Conservation (phyloP, 2,797 vertebrate genomes). For the Gallirallus australis region DNA sequence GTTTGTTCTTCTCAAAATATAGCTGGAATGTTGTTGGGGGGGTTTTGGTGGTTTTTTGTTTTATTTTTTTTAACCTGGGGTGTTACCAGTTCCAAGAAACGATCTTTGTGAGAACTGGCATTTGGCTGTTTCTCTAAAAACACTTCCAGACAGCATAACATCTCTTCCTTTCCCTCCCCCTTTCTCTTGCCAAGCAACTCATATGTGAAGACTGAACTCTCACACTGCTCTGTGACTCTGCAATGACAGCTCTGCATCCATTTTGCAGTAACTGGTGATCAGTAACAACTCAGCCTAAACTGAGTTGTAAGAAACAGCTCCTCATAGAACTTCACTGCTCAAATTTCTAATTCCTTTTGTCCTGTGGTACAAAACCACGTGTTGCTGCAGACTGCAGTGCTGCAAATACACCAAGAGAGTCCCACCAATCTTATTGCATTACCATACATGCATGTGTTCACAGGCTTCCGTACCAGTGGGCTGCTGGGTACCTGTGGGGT, state of each 20-base stretch:
- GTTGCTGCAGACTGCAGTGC: background rate
- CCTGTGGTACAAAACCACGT: background rate
- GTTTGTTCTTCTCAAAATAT: background rate
- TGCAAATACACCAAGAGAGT: background rate
- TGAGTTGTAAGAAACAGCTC: background rate
- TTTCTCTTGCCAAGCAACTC: background rate
- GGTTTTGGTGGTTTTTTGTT: no score
- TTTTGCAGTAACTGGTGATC: background rate
- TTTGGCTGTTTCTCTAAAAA: background rate
- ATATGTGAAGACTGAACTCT: background rate
- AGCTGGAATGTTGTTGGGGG: background rate
- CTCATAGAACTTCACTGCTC: background rate
- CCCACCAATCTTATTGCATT: no score
- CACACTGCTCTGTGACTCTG: background rate
- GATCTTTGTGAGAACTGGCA: background rate
- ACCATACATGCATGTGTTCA: background rate
- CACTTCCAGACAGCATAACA: background rate
- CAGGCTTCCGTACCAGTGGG: background rate
- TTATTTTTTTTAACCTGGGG: background rate
- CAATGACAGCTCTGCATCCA: background rate
- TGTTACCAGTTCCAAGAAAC: background rate
- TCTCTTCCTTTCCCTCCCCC: background rate
- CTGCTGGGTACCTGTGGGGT: no score
- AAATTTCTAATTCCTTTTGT: background rate
- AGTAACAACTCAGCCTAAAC: background rate